These are phyloP conservation scores for Vannuccia rotundouncinata DNA, from an alignment of 2,888 invertebrate species.

Conservation along the genomic window DNA sequence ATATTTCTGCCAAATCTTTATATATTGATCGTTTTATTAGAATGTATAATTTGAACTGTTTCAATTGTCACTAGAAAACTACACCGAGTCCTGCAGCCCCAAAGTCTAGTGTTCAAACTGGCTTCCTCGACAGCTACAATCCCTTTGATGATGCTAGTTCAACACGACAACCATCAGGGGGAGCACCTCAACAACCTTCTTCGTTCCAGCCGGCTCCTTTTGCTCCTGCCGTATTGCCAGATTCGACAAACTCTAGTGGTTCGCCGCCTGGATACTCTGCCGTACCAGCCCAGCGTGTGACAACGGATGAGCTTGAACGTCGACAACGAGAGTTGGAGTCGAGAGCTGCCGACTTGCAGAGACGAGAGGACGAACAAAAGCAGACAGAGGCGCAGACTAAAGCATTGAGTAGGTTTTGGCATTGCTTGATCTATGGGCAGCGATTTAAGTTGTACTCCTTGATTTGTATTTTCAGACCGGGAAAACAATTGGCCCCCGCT, in stretches of 20 bases:
- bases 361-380: slow-evolving; percentile 29
- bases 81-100: too few species aligned
- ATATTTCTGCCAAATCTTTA: too few species aligned
- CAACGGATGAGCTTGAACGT: slow-evolving; percentile 33
- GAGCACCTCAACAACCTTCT: neutral
- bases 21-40: too few species aligned
- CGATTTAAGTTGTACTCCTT: too few species aligned
- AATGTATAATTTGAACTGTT: too few species aligned
- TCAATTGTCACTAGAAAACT: too few species aligned
- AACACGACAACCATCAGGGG: neutral
- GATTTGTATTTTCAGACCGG: slow-evolving; percentile 51
- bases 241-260: neutral
- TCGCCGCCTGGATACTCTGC: neutral
- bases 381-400: neutral
- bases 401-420: neutral
- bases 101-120: neutral
- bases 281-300: slow-evolving; percentile 30
- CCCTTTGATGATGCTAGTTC: neutral
- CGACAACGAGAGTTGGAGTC: slow-evolving; percentile 36
- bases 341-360: slow-evolving; percentile 22
- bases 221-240: neutral
- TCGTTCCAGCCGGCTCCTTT: slow-evolving; percentile 1
- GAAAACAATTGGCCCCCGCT: slow-evolving; percentile 97
- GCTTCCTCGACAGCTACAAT: neutral
- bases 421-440: neutral